A percentile compares a stretch with the other conserved stretches of the same genome.
Conservation (phyloP, 2,797 vertebrate species). For the Xiphophorus birchmanni region DNA sequence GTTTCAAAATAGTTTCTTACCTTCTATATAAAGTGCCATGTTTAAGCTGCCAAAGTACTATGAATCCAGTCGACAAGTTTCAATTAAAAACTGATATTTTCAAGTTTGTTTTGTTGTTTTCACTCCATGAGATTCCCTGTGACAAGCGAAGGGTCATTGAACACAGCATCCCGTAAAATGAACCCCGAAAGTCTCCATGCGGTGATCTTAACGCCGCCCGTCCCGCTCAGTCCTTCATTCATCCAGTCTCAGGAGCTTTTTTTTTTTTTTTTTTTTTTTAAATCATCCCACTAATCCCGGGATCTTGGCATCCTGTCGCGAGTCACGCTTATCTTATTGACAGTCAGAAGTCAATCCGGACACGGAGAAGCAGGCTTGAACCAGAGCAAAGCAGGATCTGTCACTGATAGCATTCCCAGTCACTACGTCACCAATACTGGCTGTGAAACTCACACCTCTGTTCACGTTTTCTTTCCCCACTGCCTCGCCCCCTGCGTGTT, state of each 20-base stretch:
- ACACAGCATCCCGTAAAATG: constrained; percentile 8
- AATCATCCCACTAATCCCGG: background rate
- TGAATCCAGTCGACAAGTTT: constrained; percentile 2
- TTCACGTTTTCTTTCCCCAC: background rate
- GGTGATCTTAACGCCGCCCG: background rate
- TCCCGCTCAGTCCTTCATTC: constrained; percentile 23
- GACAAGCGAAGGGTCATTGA: constrained; percentile 12
- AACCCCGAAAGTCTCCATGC: constrained; percentile 32
- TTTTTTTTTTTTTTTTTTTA: background rate
- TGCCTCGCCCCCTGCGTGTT: constrained; percentile 19
- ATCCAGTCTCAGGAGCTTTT: constrained; percentile 9
- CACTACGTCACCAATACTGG: constrained; percentile 61
- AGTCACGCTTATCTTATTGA: constrained; percentile 15
- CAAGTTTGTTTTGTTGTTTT: background rate
- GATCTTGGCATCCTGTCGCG: constrained; percentile 15
- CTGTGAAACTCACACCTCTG: constrained; percentile 28
- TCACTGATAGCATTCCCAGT: constrained; percentile 22
- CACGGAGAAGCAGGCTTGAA: constrained; percentile 7
- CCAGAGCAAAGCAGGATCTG: background rate
- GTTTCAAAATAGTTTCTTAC: constrained; percentile 60
- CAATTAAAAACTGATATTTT: background rate
- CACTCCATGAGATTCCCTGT: background rate
- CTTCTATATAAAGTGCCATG: constrained; percentile 63
- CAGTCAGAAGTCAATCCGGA: constrained; percentile 17
- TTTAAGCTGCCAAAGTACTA: constrained; percentile 27